A percentile compares a stretch with the other conserved stretches of the same genome.
Evolutionary conservation across 1,140 invertebrate genomes (phyloP).

Genomic region (Aphelenchoides fujianensis): DNA sequence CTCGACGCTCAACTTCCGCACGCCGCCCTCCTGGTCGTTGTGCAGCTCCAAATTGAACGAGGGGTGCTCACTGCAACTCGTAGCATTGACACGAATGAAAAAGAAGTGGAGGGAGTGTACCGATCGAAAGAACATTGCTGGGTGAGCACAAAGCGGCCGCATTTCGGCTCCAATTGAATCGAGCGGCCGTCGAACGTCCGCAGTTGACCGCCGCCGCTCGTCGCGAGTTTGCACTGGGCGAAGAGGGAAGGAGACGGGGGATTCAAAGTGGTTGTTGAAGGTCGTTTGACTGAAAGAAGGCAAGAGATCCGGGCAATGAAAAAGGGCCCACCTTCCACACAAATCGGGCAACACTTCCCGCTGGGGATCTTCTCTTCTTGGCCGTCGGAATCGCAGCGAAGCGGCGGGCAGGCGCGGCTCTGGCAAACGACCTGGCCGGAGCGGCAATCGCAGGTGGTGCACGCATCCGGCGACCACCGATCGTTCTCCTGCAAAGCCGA

Average conservation of each 20-base stretch:
- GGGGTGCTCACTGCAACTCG: background rate
- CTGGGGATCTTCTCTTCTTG: background rate
- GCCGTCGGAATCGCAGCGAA: slow-evolving; percentile 11
- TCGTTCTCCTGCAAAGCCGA: slow-evolving; percentile 8
- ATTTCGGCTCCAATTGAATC: background rate
- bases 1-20: background rate
- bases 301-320: too few relatives aligned
- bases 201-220: background rate
- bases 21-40: background rate
- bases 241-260: background rate
- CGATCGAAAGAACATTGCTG: slow-evolving; percentile 8
- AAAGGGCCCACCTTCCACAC: slow-evolving; percentile 3
- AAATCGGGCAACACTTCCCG: slow-evolving; percentile 9
- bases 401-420: background rate
- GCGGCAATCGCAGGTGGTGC: background rate
- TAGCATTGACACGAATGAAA: background rate
- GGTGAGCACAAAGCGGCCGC: background rate
- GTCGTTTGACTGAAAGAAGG: slow-evolving; percentile 17
- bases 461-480: slow-evolving; percentile 11
- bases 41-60: background rate
- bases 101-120: background rate
- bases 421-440: slow-evolving; percentile 10
- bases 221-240: background rate
- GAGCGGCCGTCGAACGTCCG: slow-evolving; percentile 10
- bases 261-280: background rate